These are phyloP conservation scores for Gobius niger DNA, from an alignment of 2,113 vertebrate species.

Conservation along the genomic window DNA sequence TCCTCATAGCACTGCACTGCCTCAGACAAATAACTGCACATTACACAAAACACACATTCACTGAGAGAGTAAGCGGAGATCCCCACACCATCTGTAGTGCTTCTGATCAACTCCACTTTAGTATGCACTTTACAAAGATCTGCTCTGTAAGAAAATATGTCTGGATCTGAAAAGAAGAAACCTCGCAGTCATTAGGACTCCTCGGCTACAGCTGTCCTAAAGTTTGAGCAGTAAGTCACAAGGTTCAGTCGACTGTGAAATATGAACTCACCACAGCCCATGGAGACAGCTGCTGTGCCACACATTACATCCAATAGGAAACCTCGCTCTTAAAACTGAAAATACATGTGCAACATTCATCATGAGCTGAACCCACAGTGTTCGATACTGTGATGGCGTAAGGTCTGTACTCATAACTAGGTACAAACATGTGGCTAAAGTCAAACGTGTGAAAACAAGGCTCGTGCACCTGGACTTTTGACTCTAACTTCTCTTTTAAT, in stretches of 20 bases:
- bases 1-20: conserved; percentile 40
- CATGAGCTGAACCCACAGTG: conserved; percentile 18
- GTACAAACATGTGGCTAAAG: conserved; percentile 24
- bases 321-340: conserved; percentile 35
- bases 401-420: conserved; percentile 16
- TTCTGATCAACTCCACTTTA: neutral
- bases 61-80: conserved; percentile 42
- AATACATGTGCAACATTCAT: conserved; percentile 57
- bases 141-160: conserved; percentile 64
- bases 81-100: conserved; percentile 8
- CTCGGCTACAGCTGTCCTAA: neutral
- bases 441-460: conserved; percentile 10
- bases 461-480: conserved; percentile 13
- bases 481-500: conserved; percentile 17
- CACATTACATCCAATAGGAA: conserved; percentile 39
- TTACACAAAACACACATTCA: conserved; percentile 56
- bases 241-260: conserved; percentile 4
- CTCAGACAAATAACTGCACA: conserved; percentile 54
- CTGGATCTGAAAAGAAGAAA: conserved; percentile 30
- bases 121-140: conserved; percentile 33
- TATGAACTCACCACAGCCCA: conserved; percentile 19
- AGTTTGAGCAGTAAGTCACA: neutral
- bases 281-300: conserved; percentile 25
- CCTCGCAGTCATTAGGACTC: conserved; percentile 4
- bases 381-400: conserved; percentile 19